Evolutionary conservation across 64 coral and sea anemone genomes (phyloP).

Genomic region (Acropora tenuis): DNA sequence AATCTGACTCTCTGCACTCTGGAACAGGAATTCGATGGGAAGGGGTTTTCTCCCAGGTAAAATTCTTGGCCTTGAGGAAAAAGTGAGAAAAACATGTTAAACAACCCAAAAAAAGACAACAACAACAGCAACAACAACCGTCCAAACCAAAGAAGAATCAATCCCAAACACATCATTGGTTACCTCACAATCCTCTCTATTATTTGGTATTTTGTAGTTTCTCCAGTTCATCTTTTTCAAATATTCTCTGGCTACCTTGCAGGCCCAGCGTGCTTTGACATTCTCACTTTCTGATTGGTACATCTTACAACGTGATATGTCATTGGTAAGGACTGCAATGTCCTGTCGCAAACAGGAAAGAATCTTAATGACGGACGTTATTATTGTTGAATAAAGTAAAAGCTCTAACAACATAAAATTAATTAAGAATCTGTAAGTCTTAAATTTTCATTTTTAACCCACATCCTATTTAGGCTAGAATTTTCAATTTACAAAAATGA

Average conservation of each 20-base stretch:
- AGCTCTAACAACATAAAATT: too few species aligned
- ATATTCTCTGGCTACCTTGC: conserved; percentile 84
- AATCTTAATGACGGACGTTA: too few species aligned
- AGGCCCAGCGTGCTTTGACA: conserved; percentile 92
- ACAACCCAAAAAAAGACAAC: background rate
- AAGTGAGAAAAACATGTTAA: background rate
- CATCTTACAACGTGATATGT: conserved; percentile 79
- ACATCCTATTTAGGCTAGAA: too few species aligned
- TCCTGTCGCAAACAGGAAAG: conserved; percentile 50
- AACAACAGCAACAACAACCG: too few species aligned
- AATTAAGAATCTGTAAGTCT: too few species aligned
- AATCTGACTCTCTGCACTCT: conserved; percentile 94
- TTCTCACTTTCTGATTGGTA: conserved; percentile 94
- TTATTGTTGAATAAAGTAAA: too few species aligned
- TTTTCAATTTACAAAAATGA: too few species aligned
- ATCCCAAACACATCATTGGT: background rate
- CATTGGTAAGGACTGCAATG: conserved; percentile 92
- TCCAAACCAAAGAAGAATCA: too few species aligned
- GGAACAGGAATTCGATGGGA: conserved; percentile 82
- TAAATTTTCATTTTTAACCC: too few species aligned
- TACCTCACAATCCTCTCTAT: conserved; percentile 84
- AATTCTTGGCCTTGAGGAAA: background rate
- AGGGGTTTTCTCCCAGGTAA: conserved; percentile 75
- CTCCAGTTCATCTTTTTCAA: conserved; percentile 55
- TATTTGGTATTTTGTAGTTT: conserved; percentile 86